Percentiles rank a stretch among this genome's conserved stretches.
Evolutionary conservation across 1,140 invertebrate genomes (phyloP).

Genomic region (Palaemon carinicauda): DNA sequence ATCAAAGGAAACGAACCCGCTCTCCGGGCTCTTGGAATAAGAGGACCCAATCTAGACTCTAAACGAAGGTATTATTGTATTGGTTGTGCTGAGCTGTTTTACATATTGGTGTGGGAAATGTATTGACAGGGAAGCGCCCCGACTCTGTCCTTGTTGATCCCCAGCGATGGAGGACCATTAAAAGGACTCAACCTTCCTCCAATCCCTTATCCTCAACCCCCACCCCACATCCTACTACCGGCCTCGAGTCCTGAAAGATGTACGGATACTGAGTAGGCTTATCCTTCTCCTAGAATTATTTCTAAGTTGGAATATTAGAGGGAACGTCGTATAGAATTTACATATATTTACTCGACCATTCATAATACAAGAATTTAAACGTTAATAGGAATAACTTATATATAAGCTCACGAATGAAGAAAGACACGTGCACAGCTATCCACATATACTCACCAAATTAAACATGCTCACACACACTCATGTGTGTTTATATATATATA

Average conservation of each 20-base stretch:
- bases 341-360: no score
- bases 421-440: no score
- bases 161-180: neutral
- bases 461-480: no score
- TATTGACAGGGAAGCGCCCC: neutral
- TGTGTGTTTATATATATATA: no score
- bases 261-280: no score
- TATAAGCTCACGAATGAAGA: no score
- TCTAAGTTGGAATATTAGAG: no score
- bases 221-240: neutral
- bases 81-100: neutral
- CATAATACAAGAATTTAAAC: no score
- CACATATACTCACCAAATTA: no score
- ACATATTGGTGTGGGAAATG: neutral
- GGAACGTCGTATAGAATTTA: no score
- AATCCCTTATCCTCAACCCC: neutral
- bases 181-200: neutral
- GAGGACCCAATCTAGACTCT: neutral
- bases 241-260: neutral
- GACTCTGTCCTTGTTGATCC: neutral
- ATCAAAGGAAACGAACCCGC: slow-evolving; percentile 7
- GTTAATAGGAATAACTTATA: neutral
- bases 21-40: neutral
- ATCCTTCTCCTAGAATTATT: neutral
- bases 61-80: neutral